Evolutionary conservation across 2,113 vertebrate genomes (phyloP).

Genomic region (Colistium nudipinnis): DNA sequence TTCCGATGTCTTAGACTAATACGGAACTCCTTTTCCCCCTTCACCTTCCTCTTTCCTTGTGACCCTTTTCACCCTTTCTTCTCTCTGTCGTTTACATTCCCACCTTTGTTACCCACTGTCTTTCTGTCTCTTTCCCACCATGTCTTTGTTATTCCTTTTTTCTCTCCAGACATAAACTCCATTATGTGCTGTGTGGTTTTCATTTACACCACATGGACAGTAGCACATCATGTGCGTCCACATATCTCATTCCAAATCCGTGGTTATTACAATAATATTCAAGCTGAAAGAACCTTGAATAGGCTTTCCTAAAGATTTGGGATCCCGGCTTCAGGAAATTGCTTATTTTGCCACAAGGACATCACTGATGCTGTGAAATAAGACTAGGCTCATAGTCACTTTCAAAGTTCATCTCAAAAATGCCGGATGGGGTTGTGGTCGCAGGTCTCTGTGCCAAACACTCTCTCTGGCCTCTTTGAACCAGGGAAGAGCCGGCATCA

Average conservation of each 20-base stretch:
- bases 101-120: constrained; percentile 9
- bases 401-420: too few relatives aligned
- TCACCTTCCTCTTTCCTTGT: not conserved
- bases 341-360: not conserved
- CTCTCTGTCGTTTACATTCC: constrained; percentile 5
- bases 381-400: not conserved
- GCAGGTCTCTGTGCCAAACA: too few relatives aligned
- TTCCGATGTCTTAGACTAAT: too few relatives aligned
- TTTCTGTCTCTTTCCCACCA: not conserved
- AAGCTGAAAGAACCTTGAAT: not conserved
- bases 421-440: too few relatives aligned
- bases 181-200: constrained; percentile 3
- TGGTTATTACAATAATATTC: not conserved
- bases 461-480: too few relatives aligned
- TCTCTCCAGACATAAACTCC: too few relatives aligned
- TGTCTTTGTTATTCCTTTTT: constrained; percentile 9
- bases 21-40: not conserved
- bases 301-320: constrained; percentile 9
- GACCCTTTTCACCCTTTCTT: not conserved
- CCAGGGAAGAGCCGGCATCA: too few relatives aligned
- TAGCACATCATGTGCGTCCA: not conserved
- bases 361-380: constrained; percentile 1
- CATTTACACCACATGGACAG: not conserved
- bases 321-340: not conserved
- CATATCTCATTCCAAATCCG: not conserved